Base-by-base conservation (phyloP, 2,888 invertebrate genomes). In the Formica aserva region DNA sequence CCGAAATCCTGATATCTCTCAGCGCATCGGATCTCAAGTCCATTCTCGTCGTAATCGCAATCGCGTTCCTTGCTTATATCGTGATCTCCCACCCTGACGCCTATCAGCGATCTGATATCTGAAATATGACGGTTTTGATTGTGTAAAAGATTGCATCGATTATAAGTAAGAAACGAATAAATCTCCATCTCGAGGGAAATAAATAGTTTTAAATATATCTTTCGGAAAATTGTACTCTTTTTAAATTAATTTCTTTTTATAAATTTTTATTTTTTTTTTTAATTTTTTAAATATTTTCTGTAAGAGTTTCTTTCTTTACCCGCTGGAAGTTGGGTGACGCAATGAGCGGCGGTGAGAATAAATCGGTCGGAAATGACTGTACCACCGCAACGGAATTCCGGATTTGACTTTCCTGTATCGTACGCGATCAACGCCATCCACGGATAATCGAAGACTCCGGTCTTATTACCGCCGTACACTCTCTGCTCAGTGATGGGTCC, bases 401-500 rank as follows among this genome's bases (percentile, higher is more conserved):
- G 84, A 11, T 41, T 87, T 8, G 80, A 52, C 13, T 26, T 62
- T 85, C 94, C 89, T 55, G 92, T 93, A 26, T 92, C 87, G 86
- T 97, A 97, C 1, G 96, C 96, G n/a, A 97, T 92, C 1, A 97
- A 94, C 0, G 96, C 97, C 97, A 97, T 97, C 97, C 97, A 97
- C 0, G 97, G 97, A 94, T 96, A 97, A 89, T 97, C 97, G 60
- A 95, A 96, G 5, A 97, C 92, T 0, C 93, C 94, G 0, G 97
- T 96, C 83, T 95, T 94, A 65, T 96, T 95, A 0, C 97, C 97
- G 3, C 96, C 96, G 35, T 96, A 95, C 67, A 97, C 96, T 89
- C 96, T 96, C 65, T 96, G 95, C 9, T 95, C 94, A 15, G 95
- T 95, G 8, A 96, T 92, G 0, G 94, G 93, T 0, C 97, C 97